Percentiles rank a stretch among this genome's conserved stretches.
Conservation (phyloP, 2,113 vertebrate genomes). For the Hippopotamus amphibius region DNA sequence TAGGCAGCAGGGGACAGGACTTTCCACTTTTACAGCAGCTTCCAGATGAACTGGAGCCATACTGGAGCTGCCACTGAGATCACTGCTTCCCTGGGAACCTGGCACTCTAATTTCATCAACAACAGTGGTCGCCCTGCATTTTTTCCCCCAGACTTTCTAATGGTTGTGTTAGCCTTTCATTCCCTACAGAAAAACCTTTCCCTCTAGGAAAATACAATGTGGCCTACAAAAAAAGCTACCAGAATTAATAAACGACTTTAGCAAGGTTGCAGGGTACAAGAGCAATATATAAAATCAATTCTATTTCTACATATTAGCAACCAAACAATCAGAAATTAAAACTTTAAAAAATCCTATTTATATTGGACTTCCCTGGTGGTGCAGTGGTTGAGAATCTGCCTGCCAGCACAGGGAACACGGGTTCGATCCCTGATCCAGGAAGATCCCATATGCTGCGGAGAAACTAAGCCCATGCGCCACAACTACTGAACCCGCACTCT, state of each 20-base stretch:
- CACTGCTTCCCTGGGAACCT: not conserved
- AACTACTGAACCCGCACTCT: no score
- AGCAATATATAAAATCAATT: slow-evolving; percentile 35
- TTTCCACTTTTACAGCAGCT: not conserved
- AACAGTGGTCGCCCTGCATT: not conserved
- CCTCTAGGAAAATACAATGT: not conserved
- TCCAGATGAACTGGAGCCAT: not conserved
- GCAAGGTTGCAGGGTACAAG: not conserved
- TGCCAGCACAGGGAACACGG: no score
- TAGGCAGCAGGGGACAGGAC: not conserved
- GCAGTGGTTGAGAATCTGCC: no score
- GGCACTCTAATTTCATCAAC: not conserved
- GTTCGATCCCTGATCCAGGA: no score
- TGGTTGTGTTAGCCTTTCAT: not conserved
- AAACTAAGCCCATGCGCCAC: no score
- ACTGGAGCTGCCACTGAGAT: not conserved
- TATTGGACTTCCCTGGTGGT: not conserved
- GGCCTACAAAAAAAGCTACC: not conserved
- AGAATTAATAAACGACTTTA: slow-evolving; percentile 29
- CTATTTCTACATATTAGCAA: not conserved
- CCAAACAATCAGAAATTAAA: not conserved
- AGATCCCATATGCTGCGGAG: no score
- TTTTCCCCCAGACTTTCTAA: not conserved
- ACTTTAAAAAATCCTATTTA: not conserved
- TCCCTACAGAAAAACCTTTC: not conserved